phyloP scores from a whole-genome alignment of 2,113 vertebrate genomes.

The Desmodus rotundus region DNA sequence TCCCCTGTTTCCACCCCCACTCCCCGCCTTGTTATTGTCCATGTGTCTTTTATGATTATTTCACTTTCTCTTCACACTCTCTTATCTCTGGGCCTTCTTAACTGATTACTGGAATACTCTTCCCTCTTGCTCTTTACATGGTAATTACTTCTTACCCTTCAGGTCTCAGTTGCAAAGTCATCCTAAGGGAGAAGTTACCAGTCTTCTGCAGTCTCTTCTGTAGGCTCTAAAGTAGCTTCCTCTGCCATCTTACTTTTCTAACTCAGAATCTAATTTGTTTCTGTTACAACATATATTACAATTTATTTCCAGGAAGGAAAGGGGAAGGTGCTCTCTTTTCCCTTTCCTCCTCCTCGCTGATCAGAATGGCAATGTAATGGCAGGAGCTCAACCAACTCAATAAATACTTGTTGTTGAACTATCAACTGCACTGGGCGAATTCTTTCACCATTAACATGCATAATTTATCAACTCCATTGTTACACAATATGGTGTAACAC shows the following conservation, averaged over 20 bases:
- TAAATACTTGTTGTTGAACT: not conserved
- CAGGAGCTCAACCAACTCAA: not conserved
- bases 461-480: not conserved
- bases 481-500: not conserved
- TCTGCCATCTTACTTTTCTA: not conserved
- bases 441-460: constrained; percentile 11
- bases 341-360: not conserved
- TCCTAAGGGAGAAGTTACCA: not conserved
- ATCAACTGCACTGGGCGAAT: constrained; percentile 3
- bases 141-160: not conserved
- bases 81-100: not conserved
- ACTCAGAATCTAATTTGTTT: not conserved
- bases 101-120: not conserved
- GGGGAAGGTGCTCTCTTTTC: not conserved
- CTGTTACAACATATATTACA: not conserved
- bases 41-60: no score
- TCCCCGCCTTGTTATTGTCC: no score
- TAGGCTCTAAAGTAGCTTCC: not conserved
- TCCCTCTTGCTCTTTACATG: not conserved
- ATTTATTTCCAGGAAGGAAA: not conserved
- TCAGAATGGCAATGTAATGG: not conserved
- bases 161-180: not conserved
- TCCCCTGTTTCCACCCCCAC: no score
- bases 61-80: not conserved
- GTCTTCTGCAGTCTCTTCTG: not conserved